Percentiles rank a stretch among this genome's conserved stretches.
Conservation (phyloP, 2,888 invertebrate species). For the Parnassius smintheus region DNA sequence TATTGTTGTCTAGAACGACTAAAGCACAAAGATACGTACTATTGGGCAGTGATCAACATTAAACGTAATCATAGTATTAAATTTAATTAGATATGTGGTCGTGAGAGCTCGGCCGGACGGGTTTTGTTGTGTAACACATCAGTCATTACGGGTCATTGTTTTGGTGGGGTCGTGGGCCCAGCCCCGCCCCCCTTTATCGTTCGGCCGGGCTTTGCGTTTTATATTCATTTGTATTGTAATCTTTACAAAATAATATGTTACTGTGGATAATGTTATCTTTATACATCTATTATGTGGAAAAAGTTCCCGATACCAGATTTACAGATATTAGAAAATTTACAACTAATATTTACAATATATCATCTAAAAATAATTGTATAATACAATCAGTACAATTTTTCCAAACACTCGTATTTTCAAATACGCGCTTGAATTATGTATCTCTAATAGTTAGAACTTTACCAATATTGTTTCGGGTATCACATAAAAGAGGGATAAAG, state of each 20-base stretch:
- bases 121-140: constrained; percentile 70
- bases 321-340: constrained; percentile 24
- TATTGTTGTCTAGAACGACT: constrained; percentile 77
- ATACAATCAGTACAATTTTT: too few relatives aligned
- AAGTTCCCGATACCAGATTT: not conserved
- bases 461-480: not conserved
- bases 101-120: constrained; percentile 62
- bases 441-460: too few relatives aligned
- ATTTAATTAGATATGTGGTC: constrained; percentile 73
- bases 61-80: constrained; percentile 78
- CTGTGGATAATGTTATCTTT: constrained; percentile 43
- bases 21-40: constrained; percentile 80
- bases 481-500: constrained; percentile 25
- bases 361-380: too few relatives aligned
- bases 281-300: constrained; percentile 3
- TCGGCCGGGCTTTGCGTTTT: constrained; percentile 53
- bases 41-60: constrained; percentile 81
- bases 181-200: constrained; percentile 54
- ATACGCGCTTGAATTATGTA: too few relatives aligned
- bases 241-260: constrained; percentile 64
- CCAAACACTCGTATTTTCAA: too few relatives aligned
- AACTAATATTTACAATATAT: constrained; percentile 17
- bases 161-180: constrained; percentile 55
- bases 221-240: constrained; percentile 71
- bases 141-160: constrained; percentile 75